Percentiles rank a stretch among this genome's conserved stretches.
These are phyloP conservation scores for Salvelinus fontinalis DNA, from an alignment of 2,113 vertebrate genomes.

Conservation along the genomic window DNA sequence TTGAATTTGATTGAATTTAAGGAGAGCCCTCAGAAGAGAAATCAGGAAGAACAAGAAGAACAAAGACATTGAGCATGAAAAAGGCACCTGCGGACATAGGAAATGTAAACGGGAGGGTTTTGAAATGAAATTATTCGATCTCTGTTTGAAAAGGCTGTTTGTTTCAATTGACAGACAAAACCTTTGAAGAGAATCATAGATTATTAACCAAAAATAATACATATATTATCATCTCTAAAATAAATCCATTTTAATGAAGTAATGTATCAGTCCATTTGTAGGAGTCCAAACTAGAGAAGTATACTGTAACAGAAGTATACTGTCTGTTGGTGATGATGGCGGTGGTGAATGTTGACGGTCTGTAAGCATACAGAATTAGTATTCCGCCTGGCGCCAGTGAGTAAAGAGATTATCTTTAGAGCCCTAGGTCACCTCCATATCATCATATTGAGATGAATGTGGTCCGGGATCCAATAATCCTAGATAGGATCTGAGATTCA, in stretches of 20 bases:
- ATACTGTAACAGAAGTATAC: background rate
- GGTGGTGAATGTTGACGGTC: too few relatives aligned
- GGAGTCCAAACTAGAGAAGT: background rate
- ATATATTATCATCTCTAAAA: conserved; percentile 7
- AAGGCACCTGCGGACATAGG: conserved; percentile 35
- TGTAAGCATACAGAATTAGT: conserved; percentile 13
- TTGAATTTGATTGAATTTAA: conserved; percentile 59
- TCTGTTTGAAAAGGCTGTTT: conserved; percentile 20
- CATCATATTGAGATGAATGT: conserved; percentile 39
- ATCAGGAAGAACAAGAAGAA: conserved; percentile 10
- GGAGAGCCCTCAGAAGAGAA: conserved; percentile 30
- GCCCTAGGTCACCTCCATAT: conserved; percentile 29
- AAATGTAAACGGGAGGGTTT: conserved; percentile 16
- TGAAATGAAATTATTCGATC: conserved; percentile 41
- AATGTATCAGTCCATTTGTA: conserved; percentile 8
- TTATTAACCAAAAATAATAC: conserved; percentile 54
- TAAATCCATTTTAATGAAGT: conserved; percentile 33
- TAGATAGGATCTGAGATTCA: conserved; percentile 46
- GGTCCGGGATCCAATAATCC: conserved; percentile 39
- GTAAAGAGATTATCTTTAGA: conserved; percentile 37
- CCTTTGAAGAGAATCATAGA: conserved; percentile 51
- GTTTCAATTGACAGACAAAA: conserved; percentile 13
- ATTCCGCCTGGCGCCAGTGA: conserved; percentile 13
- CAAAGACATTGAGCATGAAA: conserved; percentile 10
- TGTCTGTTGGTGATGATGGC: too few relatives aligned